Percentiles rank a stretch among this genome's conserved stretches.
Conservation (phyloP, 2,113 vertebrate species). For the Bubo scandiacus region DNA sequence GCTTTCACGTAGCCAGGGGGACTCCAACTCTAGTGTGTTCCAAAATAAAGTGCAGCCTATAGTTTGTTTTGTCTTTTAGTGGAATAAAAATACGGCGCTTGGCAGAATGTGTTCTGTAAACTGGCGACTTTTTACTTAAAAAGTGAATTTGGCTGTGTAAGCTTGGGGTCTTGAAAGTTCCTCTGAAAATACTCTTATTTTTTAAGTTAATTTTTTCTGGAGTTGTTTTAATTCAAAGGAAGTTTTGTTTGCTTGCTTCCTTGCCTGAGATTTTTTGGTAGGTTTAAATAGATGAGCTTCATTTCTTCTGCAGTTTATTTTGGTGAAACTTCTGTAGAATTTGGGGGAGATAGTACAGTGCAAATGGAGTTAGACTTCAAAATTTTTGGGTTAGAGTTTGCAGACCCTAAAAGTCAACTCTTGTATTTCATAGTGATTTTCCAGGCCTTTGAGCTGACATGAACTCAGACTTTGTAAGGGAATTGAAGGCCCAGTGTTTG, state of each 20-base stretch:
- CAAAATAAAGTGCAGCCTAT: background rate
- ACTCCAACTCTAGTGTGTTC: background rate
- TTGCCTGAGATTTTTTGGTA: background rate
- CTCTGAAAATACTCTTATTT: conserved; percentile 8
- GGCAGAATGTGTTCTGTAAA: conserved; percentile 20
- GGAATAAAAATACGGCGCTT: background rate
- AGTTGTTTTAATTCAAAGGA: conserved; percentile 32
- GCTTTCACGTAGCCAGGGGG: rapidly evolving
- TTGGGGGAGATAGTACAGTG: background rate
- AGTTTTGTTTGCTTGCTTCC: conserved; percentile 25
- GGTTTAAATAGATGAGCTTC: conserved; percentile 10
- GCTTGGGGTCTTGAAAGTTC: background rate
- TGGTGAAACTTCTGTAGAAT: background rate
- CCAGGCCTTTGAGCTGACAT: background rate
- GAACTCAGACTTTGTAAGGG: background rate
- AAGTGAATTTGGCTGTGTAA: background rate
- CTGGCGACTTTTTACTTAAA: background rate
- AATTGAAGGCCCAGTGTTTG: background rate
- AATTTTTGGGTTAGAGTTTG: background rate
- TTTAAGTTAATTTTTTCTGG: conserved; percentile 23
- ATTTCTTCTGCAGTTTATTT: conserved; percentile 11
- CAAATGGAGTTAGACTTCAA: background rate
- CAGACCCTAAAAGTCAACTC: background rate
- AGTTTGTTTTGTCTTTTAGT: conserved; percentile 46
- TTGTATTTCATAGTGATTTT: background rate